Evolutionary conservation across 1,140 invertebrate species (phyloP).

Genomic region (Calycopis cecrops): DNA sequence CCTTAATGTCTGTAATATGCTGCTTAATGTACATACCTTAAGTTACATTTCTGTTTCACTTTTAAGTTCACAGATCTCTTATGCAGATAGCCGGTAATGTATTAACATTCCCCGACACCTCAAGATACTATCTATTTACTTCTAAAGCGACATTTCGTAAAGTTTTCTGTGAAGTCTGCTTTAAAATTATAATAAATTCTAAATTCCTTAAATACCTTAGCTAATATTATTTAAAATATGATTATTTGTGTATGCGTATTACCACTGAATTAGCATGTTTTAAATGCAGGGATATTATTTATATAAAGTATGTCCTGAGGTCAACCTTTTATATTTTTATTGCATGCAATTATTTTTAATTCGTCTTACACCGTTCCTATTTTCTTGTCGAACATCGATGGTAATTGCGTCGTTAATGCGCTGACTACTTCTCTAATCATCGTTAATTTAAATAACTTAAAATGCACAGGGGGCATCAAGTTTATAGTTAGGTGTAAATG

Average conservation of each 20-base stretch:
- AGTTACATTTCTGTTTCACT: conserved; percentile 3
- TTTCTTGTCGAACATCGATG: no score
- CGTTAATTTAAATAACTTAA: no score
- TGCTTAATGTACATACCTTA: background rate
- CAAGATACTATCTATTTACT: background rate
- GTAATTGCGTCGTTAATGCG: no score
- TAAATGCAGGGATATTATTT: background rate
- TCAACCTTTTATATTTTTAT: no score
- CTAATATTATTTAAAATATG: background rate
- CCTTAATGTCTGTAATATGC: no score
- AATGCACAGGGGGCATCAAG: no score
- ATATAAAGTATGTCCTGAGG: no score
- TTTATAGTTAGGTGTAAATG: no score
- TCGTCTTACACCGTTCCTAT: no score
- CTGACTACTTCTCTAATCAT: no score
- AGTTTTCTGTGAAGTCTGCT: background rate
- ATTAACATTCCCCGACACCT: conserved; percentile 4
- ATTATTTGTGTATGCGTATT: background rate
- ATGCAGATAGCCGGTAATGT: conserved; percentile 2
- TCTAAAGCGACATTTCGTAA: conserved; percentile 1
- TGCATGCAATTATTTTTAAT: no score
- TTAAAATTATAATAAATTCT: background rate
- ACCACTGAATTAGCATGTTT: background rate
- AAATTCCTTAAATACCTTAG: background rate
- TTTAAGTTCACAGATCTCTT: conserved; percentile 5